Evolutionary conservation across 2,797 vertebrate genomes (phyloP), one percentile per base, ranked within the genome.

Genomic region (Sylvia borin): DNA sequence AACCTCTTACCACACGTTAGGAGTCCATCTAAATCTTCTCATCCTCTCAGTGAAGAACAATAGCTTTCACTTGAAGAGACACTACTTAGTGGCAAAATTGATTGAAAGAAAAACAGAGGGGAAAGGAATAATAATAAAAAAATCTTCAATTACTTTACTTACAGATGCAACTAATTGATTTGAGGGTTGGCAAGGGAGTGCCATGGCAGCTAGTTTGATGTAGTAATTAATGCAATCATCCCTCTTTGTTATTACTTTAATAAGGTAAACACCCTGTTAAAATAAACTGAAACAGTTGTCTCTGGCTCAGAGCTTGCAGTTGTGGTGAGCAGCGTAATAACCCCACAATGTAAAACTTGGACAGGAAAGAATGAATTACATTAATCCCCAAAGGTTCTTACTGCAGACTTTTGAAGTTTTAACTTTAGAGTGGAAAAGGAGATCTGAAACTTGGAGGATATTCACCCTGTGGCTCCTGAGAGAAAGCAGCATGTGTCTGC

Each of bases 221-320:
- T 74, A 92, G 70, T 86, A 94, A 97, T 90, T 84, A 91, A 91
- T 54, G 36, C 65, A 95, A 66, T 75, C 85, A 95, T 92, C 83
- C 40, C 71, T 90, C 82, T 84, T 96, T 85, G 84, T 93, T 95
- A 92, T 81, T 94, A 78, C 73, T 93, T 83, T 93, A 96, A 90
- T 95, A 95, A 96, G 94, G 94, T 96, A 97, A 95, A 96, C 89
- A 85, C 68, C 60, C 84, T 88, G 70, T 92, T 95, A 96, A 96
- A 96, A 94, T 96, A 95, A 97, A 96, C 84, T 94, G 71, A 95
- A 93, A 78, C 79, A 90, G 89, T 95, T 92, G 84, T 80, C 94
- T 94, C 87, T 85, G 80, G 96, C 94, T 88, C 92, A 92, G 68
- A 90, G 53, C 66, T 93, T 84, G 73, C 86, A 94, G 65, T 93